Conservation (phyloP, 2,797 vertebrate genomes). For the Ispidina picta region DNA sequence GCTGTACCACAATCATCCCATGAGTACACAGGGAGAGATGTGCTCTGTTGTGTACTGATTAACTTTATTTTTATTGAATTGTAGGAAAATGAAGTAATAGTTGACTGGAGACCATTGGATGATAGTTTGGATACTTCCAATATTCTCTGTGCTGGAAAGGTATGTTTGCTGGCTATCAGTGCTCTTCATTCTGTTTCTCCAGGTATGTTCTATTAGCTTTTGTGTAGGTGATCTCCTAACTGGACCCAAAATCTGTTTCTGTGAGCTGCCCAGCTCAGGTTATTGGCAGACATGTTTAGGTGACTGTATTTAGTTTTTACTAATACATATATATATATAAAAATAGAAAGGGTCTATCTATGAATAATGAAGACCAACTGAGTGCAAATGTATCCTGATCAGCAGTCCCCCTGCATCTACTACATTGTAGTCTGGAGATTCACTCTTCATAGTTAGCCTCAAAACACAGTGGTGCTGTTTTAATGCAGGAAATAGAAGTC, state of each 20-base stretch:
- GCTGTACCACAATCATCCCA: not conserved
- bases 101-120: conserved; percentile 92
- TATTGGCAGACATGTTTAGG: not conserved
- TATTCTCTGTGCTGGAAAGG: conserved; percentile 96
- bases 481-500: not conserved
- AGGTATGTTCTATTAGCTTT: not conserved
- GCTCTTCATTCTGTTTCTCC: not conserved
- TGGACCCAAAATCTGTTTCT: not conserved
- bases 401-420: not conserved
- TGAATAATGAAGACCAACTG: not conserved
- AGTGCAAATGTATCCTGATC: not conserved
- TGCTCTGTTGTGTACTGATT: not conserved
- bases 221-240: not conserved
- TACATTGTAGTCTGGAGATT: not conserved
- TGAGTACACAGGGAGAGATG: not conserved
- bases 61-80: conserved; percentile 24
- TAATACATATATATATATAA: not conserved
- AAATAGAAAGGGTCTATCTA: not conserved
- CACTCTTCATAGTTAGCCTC: not conserved
- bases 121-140: conserved; percentile 90
- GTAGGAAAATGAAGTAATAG: conserved; percentile 89
- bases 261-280: not conserved
- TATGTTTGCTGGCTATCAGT: conserved; percentile 57
- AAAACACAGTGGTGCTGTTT: not conserved
- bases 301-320: not conserved